Conservation (phyloP, 2,888 invertebrate genomes). For the Drepanosiphum platanoidis region DNA sequence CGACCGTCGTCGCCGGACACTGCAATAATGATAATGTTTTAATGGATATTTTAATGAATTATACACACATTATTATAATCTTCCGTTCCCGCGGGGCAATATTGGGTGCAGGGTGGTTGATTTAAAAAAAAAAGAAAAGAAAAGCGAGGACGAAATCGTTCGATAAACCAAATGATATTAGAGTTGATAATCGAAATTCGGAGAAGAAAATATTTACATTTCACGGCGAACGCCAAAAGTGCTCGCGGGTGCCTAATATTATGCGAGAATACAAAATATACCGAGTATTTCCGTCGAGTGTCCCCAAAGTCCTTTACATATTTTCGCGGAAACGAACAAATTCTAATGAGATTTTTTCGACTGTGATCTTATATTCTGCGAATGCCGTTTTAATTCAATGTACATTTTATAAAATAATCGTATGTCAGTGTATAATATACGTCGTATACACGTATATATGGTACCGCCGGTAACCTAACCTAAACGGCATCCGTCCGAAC, state of each 20-base stretch:
- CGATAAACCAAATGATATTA: neutral
- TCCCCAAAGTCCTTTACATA: neutral
- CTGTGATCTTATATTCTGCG: neutral
- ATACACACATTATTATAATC: no score
- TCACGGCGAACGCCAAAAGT: neutral
- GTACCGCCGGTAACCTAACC: no score
- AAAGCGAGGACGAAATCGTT: neutral
- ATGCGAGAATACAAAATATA: neutral
- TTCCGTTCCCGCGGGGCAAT: neutral
- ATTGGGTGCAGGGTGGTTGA: neutral
- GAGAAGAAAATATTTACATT: neutral
- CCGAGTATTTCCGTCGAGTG: neutral
- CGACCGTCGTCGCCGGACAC: slow-evolving; percentile 1
- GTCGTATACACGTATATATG: no score
- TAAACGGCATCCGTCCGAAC: no score
- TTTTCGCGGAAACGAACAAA: neutral
- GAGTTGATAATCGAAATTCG: neutral
- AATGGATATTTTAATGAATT: slow-evolving; percentile 6
- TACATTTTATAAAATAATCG: no score
- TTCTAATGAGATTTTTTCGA: neutral
- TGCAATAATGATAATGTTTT: no score
- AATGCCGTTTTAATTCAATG: no score
- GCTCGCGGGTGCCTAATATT: no score
- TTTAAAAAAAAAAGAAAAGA: neutral
- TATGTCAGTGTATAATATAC: no score